These are phyloP conservation scores for Coturnix japonica DNA, from an alignment of 2,113 vertebrate genomes.

Conservation along the genomic window DNA sequence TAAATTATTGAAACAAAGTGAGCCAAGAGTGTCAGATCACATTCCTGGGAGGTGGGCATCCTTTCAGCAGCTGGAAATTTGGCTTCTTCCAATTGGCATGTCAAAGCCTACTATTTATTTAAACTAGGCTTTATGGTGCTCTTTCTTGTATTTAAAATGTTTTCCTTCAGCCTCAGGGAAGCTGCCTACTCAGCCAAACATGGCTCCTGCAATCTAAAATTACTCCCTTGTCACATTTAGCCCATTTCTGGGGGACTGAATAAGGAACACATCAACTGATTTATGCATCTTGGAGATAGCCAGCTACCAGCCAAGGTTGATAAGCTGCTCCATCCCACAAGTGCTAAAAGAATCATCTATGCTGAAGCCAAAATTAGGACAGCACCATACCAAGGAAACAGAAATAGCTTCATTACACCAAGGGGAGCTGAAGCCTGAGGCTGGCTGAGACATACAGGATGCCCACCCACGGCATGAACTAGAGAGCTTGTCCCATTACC, in stretches of 20 bases:
- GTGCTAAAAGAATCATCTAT: neutral
- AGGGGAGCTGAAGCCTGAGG: neutral
- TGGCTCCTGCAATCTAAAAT: neutral
- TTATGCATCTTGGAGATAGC: neutral
- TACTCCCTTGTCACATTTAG: neutral
- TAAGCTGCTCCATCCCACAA: neutral
- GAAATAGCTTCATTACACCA: neutral
- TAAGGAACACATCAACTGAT: neutral
- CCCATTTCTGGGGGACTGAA: neutral
- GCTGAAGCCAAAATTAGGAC: neutral
- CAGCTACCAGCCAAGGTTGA: neutral
- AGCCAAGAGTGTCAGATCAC: constrained; percentile 1
- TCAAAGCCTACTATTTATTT: constrained; percentile 17
- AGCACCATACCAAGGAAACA: neutral
- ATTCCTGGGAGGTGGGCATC: constrained; percentile 7
- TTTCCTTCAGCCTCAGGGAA: constrained; percentile 6
- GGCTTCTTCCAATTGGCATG: neutral
- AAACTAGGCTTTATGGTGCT: neutral
- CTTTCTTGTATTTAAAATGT: neutral
- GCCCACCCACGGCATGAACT: neutral
- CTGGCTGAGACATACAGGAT: neutral
- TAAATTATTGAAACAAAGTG: neutral
- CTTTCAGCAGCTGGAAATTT: neutral
- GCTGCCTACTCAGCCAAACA: constrained; percentile 21
- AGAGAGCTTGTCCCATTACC: neutral